Percentiles rank a stretch among this genome's conserved stretches.
Conservation (phyloP, 2,888 invertebrate species). For the Synergus itoensis region DNA sequence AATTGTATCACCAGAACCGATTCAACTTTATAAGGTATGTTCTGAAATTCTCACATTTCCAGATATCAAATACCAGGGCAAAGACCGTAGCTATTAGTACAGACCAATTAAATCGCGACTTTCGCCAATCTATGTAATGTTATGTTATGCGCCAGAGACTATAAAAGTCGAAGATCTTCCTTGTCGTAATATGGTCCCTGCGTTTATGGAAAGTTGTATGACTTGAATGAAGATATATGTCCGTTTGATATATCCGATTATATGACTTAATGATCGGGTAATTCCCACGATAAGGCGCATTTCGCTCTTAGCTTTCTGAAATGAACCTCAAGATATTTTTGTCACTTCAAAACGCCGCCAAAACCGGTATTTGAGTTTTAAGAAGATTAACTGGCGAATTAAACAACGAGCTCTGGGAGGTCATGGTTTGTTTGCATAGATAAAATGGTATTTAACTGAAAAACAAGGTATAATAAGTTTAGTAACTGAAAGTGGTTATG, state of each 20-base stretch:
- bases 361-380: constrained; percentile 15
- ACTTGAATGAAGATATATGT: constrained; percentile 3
- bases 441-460: constrained; percentile 1
- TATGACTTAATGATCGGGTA: constrained; percentile 34
- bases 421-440: constrained; percentile 18
- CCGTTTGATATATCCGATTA: constrained; percentile 21
- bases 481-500: not conserved
- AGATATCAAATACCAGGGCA: not conserved
- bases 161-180: constrained; percentile 40
- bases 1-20: constrained; percentile 80
- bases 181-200: constrained; percentile 15
- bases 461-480: not conserved
- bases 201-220: constrained; percentile 42
- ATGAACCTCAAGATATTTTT: constrained; percentile 10
- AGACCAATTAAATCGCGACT: constrained; percentile 35
- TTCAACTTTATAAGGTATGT: constrained; percentile 67
- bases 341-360: constrained; percentile 11
- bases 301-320: constrained; percentile 19
- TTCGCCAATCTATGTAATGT: constrained; percentile 33
- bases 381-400: constrained; percentile 28
- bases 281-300: constrained; percentile 17
- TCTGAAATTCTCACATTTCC: constrained; percentile 2
- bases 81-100: constrained; percentile 17
- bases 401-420: constrained; percentile 6
- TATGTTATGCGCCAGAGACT: not conserved